Base-by-base conservation (phyloP, 2,888 invertebrate genomes). In the Masnerella sp. region DNA sequence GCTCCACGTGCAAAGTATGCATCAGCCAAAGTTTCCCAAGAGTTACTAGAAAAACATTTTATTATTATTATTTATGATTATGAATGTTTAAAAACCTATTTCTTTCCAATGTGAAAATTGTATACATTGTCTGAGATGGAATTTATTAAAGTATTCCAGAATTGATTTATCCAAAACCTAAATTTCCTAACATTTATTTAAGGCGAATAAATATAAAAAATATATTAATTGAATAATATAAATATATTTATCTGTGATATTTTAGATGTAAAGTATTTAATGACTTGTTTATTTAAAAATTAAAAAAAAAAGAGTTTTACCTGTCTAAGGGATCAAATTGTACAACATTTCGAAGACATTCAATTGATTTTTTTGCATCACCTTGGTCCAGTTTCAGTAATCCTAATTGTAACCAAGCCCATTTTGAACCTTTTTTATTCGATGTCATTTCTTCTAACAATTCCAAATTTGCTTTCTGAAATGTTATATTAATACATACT, bases 21-120 rank as follows among this genome's bases (percentile, higher is more conserved):
- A 89, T 97, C 97, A 32, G 94, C 97, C 77, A 98, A 88, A 76
- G 95, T 93, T 88, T 97, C 96, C 94, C 96, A 96, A 77, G 93
- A 90, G 78, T 91, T 88, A 64, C 90, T 90, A 64, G 5, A 40
- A 17, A n/a, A 34, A 49, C 11, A 30, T 22, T 22, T 22, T 7
- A 22, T 5, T 22, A 22, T 5, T 3, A 22, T 5, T 22, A 22
- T 22, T 22, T 7, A 22, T 22, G 3, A 5, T 5, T 7, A 22
- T 3, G 7, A 22, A 7, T 7, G 7, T 7, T 7, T 22, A 22
- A 3, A 22, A 5, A 22, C 7, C 22, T 22, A 22, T 22, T 22
- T 22, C 7, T 7, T 22, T 22, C 22, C n/a, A n/a, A n/a, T n/a
- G n/a, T n/a, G n/a, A n/a, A n/a, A n/a, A n/a, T n/a, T n/a, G n/a